These are phyloP conservation scores for Drosophila longiperda DNA, from an alignment of 2,888 invertebrate species.

Conservation along the genomic window DNA sequence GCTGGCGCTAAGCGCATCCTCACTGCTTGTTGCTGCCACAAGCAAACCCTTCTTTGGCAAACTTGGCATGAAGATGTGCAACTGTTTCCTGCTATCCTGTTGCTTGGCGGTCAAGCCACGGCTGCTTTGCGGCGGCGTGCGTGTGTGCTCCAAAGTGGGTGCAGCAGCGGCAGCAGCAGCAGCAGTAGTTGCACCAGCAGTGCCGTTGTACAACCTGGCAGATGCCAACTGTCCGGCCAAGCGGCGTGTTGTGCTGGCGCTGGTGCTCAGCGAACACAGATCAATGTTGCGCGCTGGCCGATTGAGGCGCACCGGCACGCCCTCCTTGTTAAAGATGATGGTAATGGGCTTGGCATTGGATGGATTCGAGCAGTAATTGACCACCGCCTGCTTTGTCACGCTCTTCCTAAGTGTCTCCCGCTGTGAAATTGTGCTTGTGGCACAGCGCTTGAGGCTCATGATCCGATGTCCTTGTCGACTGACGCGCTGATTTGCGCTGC, in stretches of 20 bases:
- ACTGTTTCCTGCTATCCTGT: conserved; percentile 87
- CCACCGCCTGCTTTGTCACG: conserved; percentile 14
- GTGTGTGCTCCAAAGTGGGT: conserved; percentile 37
- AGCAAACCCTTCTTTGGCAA: conserved; percentile 86
- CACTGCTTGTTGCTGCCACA: conserved; percentile 41
- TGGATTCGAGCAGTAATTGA: conserved; percentile 33
- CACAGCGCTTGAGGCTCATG: conserved; percentile 46
- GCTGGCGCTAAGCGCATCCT: conserved; percentile 76
- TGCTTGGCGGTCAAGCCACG: conserved; percentile 41
- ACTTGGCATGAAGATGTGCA: conserved; percentile 91
- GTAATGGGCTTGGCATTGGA: conserved; percentile 83
- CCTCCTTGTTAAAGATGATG: conserved; percentile 84
- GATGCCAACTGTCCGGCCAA: conserved; percentile 79
- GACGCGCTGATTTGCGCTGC: conserved; percentile 44
- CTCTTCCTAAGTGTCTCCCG: conserved; percentile 46
- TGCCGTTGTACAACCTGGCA: conserved; percentile 74
- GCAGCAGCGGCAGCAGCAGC: conserved; percentile 21
- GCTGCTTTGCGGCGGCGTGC: conserved; percentile 68
- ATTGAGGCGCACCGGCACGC: conserved; percentile 83
- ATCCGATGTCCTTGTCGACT: conserved; percentile 41
- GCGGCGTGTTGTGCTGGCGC: conserved; percentile 73
- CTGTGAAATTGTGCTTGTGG: conserved; percentile 37
- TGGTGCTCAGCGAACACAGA: conserved; percentile 75
- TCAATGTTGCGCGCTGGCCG: conserved; percentile 83
- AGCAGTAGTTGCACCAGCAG: neutral